phyloP scores from a whole-genome alignment of 2,113 vertebrate species.

The Dipodomys stephensi region DNA sequence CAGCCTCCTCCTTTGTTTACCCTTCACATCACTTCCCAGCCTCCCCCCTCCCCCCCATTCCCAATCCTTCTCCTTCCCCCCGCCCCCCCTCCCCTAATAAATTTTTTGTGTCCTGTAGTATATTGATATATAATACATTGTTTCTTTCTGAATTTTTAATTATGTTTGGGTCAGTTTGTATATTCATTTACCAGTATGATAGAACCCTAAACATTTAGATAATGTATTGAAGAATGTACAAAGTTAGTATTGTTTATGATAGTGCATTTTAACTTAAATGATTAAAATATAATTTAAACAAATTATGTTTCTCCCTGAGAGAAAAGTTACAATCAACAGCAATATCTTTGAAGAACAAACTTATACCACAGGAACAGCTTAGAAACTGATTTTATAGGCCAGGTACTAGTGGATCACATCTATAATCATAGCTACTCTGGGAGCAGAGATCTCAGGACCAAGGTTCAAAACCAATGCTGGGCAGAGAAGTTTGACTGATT shows the following conservation, averaged over 20 bases:
- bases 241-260: constrained; percentile 22
- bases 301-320: constrained; percentile 35
- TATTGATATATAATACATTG: background rate
- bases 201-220: constrained; percentile 24
- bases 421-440: no score
- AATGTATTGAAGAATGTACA: constrained; percentile 19
- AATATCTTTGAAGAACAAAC: constrained; percentile 42
- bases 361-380: constrained; percentile 17
- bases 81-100: no score
- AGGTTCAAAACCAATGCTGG: no score
- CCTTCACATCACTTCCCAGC: no score
- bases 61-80: no score
- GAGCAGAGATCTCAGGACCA: no score
- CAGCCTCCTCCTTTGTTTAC: no score
- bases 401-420: no score
- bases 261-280: constrained; percentile 29
- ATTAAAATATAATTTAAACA: constrained; percentile 59
- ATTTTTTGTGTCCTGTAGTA: background rate
- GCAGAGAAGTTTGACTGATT: no score
- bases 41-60: no score
- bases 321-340: constrained; percentile 59
- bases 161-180: background rate
- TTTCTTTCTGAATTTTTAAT: constrained; percentile 33
- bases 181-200: background rate
- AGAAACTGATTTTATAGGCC: background rate